Conservation (phyloP, 2,113 vertebrate genomes). For the Oenanthe oenanthe region DNA sequence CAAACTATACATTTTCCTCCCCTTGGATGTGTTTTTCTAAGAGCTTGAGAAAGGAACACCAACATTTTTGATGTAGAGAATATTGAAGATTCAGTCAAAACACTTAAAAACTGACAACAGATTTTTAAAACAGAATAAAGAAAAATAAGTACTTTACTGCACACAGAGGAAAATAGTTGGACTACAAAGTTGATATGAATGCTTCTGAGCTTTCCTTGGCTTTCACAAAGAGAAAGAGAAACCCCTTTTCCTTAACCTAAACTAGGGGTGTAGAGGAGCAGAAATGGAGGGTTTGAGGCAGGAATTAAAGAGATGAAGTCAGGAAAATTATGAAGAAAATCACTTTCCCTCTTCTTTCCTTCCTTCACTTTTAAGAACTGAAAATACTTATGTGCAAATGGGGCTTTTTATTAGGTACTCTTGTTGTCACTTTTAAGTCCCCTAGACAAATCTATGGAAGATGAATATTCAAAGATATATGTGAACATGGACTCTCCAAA, state of each 20-base stretch:
- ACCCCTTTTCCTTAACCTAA: not conserved
- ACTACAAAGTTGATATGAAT: not conserved
- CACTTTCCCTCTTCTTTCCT: not conserved
- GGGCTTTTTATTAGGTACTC: not conserved
- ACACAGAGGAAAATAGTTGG: not conserved
- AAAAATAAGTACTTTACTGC: not conserved
- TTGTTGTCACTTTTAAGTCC: not conserved
- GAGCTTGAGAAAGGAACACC: not conserved
- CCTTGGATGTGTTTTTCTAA: not conserved
- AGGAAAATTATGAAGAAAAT: not conserved
- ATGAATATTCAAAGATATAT: not conserved
- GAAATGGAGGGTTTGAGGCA: not conserved
- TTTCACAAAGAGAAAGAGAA: not conserved
- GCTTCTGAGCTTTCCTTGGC: not conserved
- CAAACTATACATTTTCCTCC: not conserved
- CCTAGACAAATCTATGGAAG: not conserved
- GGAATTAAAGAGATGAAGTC: not conserved
- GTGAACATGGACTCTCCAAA: conserved; percentile 17
- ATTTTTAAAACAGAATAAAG: not conserved
- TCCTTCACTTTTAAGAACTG: not conserved
- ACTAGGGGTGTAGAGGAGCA: rapidly evolving
- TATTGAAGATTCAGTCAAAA: not conserved
- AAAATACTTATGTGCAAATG: not conserved
- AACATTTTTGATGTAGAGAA: conserved; percentile 4
- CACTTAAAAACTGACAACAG: not conserved